Percentiles rank a stretch among this genome's conserved stretches.
Conservation (phyloP, 2,888 invertebrate species). For the Amphipyra berbera region DNA sequence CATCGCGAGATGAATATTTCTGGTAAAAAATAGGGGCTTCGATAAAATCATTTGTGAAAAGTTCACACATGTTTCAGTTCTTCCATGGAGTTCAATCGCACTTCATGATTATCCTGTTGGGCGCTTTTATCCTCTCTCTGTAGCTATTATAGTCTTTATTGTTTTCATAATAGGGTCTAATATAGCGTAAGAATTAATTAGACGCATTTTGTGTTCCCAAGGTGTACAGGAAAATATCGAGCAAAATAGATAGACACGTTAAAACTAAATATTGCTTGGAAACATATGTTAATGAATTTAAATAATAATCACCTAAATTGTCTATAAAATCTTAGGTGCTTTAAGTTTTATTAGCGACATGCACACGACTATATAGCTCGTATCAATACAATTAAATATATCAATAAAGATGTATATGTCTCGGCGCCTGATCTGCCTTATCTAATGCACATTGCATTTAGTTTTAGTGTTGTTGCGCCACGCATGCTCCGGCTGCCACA, state of each 20-base stretch:
- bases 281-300: conserved; percentile 36
- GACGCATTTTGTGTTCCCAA: conserved; percentile 35
- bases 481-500: conserved; percentile 76
- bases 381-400: conserved; percentile 56
- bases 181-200: background rate
- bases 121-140: conserved; percentile 1
- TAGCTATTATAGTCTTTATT: conserved; percentile 11
- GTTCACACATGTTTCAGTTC: conserved; percentile 19
- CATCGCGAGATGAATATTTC: too few species aligned
- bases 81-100: conserved; percentile 27
- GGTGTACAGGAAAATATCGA: conserved; percentile 45
- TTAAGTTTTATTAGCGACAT: conserved; percentile 31
- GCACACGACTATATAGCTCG: conserved; percentile 26
- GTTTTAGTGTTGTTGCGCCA: conserved; percentile 87
- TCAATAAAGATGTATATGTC: conserved; percentile 55
- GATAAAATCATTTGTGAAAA: conserved; percentile 6
- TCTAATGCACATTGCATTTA: conserved; percentile 87
- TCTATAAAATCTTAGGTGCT: conserved; percentile 23
- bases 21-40: background rate
- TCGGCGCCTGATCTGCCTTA: conserved; percentile 75
- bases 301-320: conserved; percentile 21
- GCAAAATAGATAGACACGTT: conserved; percentile 23
- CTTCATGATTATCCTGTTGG: conserved; percentile 47
- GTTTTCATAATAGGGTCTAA: background rate
- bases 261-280: conserved; percentile 33